phyloP scores from a whole-genome alignment of 35 echinoderm and acorn worm genomes.

The Stichopus chloronotus region DNA sequence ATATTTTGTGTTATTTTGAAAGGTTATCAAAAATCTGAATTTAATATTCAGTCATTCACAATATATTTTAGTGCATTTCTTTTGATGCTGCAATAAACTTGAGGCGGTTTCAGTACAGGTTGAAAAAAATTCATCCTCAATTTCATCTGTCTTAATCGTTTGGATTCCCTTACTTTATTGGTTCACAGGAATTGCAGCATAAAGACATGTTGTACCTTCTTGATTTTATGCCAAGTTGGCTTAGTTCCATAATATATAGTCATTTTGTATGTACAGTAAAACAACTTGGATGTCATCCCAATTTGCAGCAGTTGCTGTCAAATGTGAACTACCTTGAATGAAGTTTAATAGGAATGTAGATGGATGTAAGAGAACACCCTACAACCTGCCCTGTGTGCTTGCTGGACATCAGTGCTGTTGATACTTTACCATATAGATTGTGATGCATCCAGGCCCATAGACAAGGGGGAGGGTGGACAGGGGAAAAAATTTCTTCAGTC shows the following conservation, averaged over 20 bases:
- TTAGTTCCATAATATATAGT: background rate
- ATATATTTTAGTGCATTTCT: background rate
- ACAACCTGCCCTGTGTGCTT: background rate
- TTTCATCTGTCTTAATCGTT: background rate
- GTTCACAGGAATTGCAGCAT: background rate
- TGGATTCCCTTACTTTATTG: background rate
- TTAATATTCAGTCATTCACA: background rate
- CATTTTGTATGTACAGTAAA: background rate
- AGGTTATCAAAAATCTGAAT: slow-evolving; percentile 4
- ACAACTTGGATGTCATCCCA: background rate
- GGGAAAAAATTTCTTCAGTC: background rate
- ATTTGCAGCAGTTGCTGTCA: background rate
- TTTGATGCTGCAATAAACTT: background rate
- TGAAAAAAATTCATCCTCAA: background rate
- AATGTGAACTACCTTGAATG: background rate
- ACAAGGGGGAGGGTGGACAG: background rate
- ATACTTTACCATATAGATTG: background rate
- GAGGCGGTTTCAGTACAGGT: background rate
- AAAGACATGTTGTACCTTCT: background rate
- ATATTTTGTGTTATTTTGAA: background rate
- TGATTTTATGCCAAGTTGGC: background rate
- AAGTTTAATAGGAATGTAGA: slow-evolving; percentile 4
- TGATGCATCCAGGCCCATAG: background rate
- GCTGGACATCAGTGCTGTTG: background rate
- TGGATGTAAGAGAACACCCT: background rate